A percentile compares a stretch with the other conserved stretches of the same genome.
These are phyloP conservation scores for Ochropacha duplaris DNA, from an alignment of 2,888 invertebrate species.

Conservation along the genomic window DNA sequence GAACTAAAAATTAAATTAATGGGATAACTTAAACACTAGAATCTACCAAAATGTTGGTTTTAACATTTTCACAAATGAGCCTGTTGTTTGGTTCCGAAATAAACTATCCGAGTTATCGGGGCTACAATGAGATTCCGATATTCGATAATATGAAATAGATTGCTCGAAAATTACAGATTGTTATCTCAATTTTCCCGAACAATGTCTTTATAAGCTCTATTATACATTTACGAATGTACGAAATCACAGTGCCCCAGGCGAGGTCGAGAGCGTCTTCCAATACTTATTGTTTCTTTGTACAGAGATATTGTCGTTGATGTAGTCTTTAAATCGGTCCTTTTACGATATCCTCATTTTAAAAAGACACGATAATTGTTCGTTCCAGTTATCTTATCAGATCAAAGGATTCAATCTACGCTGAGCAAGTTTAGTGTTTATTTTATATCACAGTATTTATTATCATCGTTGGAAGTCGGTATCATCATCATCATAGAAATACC, in stretches of 20 bases:
- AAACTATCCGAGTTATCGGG: conserved; percentile 7
- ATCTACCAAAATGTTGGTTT: not conserved
- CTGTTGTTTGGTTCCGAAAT: conserved; percentile 5
- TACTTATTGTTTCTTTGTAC: conserved; percentile 25
- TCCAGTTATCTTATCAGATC: not conserved
- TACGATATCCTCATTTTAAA: not conserved
- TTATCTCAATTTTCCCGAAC: conserved; percentile 13
- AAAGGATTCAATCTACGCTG: not conserved
- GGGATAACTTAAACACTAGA: not conserved
- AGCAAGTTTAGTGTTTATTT: not conserved
- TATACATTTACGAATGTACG: conserved; percentile 16
- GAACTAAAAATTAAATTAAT: no score
- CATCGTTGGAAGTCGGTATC: no score
- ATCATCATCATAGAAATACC: no score
- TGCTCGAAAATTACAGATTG: conserved; percentile 21
- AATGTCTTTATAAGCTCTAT: conserved; percentile 6
- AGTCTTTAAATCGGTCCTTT: conserved; percentile 6
- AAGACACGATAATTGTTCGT: not conserved
- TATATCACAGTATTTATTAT: no score
- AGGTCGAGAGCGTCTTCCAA: conserved; percentile 12
- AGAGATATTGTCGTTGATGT: conserved; percentile 14
- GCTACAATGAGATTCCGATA: conserved; percentile 16
- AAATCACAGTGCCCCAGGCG: conserved; percentile 9
- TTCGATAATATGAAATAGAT: conserved; percentile 19
- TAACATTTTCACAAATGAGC: not conserved